A percentile compares a stretch with the other conserved stretches of the same genome.
Evolutionary conservation across 2,113 vertebrate genomes (phyloP).

Genomic region (Octodon degus): DNA sequence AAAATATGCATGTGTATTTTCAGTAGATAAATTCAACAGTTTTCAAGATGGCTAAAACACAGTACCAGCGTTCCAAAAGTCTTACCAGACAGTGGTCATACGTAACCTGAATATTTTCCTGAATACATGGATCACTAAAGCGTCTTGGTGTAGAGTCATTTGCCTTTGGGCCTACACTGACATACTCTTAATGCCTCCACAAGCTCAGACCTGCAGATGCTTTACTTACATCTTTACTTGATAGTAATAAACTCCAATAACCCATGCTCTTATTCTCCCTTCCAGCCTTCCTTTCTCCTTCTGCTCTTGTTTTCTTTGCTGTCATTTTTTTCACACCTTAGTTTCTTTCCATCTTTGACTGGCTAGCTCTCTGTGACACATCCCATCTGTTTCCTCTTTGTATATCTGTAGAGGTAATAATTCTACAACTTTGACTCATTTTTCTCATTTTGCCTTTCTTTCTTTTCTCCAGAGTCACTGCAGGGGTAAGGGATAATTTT

Average conservation of each 20-base stretch:
- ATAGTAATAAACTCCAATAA: conserved; percentile 76
- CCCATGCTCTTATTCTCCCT: conserved; percentile 55
- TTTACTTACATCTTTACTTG: conserved; percentile 80
- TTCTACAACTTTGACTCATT: neutral
- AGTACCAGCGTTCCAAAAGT: neutral
- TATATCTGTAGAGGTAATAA: conserved; percentile 49
- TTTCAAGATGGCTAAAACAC: conserved; percentile 5
- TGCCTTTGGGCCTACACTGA: conserved; percentile 68
- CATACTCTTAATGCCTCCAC: conserved; percentile 69
- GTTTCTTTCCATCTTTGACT: conserved; percentile 79
- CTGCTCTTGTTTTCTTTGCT: fast-evolving
- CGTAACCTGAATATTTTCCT: neutral
- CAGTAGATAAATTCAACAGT: neutral
- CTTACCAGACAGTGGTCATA: neutral
- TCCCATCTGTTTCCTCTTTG: conserved; percentile 35
- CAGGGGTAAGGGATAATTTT: neutral
- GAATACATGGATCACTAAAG: neutral
- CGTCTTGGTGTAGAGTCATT: conserved; percentile 60
- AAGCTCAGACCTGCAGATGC: conserved; percentile 74
- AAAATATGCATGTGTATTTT: neutral
- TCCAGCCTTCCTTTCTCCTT: fast-evolving
- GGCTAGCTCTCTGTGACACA: conserved; percentile 68
- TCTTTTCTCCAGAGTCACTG: neutral
- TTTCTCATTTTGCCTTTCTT: neutral
- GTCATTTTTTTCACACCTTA: conserved; percentile 75